phyloP scores from a whole-genome alignment of 2,888 invertebrate species.

The Stegophylla sp. region DNA sequence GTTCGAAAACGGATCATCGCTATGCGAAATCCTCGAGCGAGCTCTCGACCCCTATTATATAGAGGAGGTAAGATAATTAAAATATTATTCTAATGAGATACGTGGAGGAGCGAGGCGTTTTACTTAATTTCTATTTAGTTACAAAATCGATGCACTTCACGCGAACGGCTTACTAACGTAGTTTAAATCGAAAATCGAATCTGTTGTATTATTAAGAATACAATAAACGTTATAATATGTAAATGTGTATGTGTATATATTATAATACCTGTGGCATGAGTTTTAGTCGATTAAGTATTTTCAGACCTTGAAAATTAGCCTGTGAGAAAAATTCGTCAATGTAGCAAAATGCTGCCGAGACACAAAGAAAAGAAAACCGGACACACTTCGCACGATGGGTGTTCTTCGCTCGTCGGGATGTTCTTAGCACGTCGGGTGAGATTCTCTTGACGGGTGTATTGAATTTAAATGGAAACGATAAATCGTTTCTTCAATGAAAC shows the following conservation, averaged over 20 bases:
- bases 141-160: background rate
- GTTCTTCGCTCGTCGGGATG: no score
- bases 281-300: no score
- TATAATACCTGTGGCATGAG: background rate
- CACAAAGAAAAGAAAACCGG: no score
- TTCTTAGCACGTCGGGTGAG: no score
- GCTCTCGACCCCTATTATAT: background rate
- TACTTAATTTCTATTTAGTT: conserved; percentile 5
- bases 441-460: no score
- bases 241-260: background rate
- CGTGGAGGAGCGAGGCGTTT: background rate
- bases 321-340: no score
- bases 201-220: no score
- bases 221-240: background rate
- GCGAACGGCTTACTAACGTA: background rate
- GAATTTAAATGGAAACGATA: no score
- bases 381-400: no score
- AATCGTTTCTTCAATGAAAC: no score
- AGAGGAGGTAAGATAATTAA: conserved; percentile 15
- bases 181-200: background rate
- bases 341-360: no score
- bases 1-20: background rate
- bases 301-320: no score
- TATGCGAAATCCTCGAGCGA: background rate
- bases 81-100: conserved; percentile 32